Evolutionary conservation across 2,797 vertebrate species (phyloP).

Genomic region (Buceros bicornis): DNA sequence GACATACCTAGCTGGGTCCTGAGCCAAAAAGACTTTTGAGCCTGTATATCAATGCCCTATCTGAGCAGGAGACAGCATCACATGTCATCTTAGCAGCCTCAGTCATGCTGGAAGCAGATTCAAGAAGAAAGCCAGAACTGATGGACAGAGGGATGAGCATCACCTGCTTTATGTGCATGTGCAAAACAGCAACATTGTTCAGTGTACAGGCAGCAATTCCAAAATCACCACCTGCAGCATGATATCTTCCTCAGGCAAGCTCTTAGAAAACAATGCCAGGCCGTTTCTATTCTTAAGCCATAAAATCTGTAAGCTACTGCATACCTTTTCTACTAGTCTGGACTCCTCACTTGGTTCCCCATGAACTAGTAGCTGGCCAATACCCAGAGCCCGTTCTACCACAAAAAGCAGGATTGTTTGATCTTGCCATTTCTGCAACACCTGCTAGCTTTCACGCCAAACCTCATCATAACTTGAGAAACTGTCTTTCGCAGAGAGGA

Average conservation of each 20-base stretch:
- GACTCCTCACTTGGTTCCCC: neutral
- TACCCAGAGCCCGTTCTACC: neutral
- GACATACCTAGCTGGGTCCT: neutral
- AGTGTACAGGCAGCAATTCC: neutral
- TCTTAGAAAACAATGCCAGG: neutral
- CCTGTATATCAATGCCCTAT: neutral
- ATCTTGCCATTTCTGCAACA: neutral
- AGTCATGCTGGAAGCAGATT: neutral
- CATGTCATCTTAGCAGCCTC: neutral
- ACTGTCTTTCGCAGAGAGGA: neutral
- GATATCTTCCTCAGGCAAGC: neutral
- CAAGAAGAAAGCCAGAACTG: neutral
- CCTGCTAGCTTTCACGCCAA: neutral
- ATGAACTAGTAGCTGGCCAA: neutral
- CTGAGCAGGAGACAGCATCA: neutral
- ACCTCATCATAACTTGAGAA: neutral
- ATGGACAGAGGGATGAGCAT: neutral
- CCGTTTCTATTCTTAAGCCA: neutral
- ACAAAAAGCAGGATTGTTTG: neutral
- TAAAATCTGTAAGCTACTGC: neutral
- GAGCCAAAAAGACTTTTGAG: neutral
- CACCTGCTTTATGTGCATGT: neutral
- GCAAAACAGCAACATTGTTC: neutral
- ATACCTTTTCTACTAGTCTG: neutral
- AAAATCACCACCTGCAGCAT: slow-evolving; percentile 27